A percentile compares a stretch with the other conserved stretches of the same genome.
Evolutionary conservation across 2,888 invertebrate genomes (phyloP).

Genomic region (Heteromurus nitidus): DNA sequence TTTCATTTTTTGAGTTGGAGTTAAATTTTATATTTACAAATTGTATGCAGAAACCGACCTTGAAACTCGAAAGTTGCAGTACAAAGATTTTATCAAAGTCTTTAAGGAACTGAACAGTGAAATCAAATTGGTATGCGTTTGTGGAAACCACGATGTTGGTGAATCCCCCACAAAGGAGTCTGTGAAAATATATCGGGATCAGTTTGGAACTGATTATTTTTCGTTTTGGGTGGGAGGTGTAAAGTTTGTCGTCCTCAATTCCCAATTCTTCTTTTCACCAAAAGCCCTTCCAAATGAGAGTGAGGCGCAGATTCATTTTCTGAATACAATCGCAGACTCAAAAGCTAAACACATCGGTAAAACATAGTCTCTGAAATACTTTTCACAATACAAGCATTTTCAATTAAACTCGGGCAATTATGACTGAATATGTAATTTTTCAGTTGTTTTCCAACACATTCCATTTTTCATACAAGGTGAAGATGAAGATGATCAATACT

Average conservation of each 20-base stretch:
- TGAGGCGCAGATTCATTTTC: conserved; percentile 76
- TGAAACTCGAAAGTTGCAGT: conserved; percentile 75
- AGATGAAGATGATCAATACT: conserved; percentile 75
- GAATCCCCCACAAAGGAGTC: conserved; percentile 76
- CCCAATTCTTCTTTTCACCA: conserved; percentile 76
- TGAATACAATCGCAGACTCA: conserved; percentile 74
- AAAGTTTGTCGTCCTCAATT: conserved; percentile 77
- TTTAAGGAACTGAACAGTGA: conserved; percentile 75
- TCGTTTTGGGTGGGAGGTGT: conserved; percentile 77
- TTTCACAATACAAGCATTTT: neutral
- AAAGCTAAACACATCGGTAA: conserved; percentile 70
- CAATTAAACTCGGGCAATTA: neutral
- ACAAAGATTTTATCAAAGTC: conserved; percentile 75
- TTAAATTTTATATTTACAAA: too few relatives aligned
- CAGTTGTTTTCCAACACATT: conserved; percentile 77
- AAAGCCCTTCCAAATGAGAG: conserved; percentile 74
- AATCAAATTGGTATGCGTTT: conserved; percentile 77
- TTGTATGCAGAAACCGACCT: conserved; percentile 6
- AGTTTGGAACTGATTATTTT: conserved; percentile 78
- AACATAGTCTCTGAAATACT: neutral
- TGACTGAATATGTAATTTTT: too few relatives aligned
- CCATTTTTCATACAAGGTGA: conserved; percentile 76
- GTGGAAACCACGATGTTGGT: conserved; percentile 79
- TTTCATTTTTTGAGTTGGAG: too few relatives aligned
- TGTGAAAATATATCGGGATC: conserved; percentile 74